Conservation (phyloP, 2,113 vertebrate species). For the Cyrtonyx montezumae region DNA sequence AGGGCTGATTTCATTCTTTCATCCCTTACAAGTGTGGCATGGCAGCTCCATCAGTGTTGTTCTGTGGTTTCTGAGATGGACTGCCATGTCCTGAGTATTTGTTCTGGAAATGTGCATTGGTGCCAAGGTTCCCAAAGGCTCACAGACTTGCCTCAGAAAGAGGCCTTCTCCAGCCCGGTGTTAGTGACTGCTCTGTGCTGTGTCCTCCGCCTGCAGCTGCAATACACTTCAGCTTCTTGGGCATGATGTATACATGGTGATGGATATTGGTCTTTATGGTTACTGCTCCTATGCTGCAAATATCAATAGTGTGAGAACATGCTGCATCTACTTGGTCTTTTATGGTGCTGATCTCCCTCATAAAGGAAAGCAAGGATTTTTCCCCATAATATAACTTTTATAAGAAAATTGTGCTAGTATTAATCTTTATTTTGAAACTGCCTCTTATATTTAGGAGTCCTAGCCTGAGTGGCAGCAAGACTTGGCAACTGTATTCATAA, state of each 20-base stretch:
- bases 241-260: neutral
- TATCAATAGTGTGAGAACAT: accelerated
- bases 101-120: neutral
- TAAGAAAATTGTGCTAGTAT: neutral
- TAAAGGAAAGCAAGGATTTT: accelerated
- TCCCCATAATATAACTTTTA: accelerated
- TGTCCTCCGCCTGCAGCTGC: neutral
- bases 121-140: neutral
- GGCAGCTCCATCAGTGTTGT: neutral
- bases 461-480: neutral
- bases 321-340: neutral
- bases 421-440: slow-evolving; percentile 11
- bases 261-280: neutral
- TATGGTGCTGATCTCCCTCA: neutral
- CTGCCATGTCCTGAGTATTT: neutral
- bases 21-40: accelerated
- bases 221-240: neutral
- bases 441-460: neutral
- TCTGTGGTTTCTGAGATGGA: neutral
- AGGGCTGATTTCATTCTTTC: neutral
- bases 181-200: neutral
- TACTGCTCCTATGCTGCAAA: neutral
- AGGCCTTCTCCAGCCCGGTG: neutral
- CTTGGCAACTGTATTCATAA: neutral
- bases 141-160: accelerated